These are phyloP conservation scores for Ataeniobius toweri DNA, from an alignment of 2,797 vertebrate genomes.

Conservation along the genomic window DNA sequence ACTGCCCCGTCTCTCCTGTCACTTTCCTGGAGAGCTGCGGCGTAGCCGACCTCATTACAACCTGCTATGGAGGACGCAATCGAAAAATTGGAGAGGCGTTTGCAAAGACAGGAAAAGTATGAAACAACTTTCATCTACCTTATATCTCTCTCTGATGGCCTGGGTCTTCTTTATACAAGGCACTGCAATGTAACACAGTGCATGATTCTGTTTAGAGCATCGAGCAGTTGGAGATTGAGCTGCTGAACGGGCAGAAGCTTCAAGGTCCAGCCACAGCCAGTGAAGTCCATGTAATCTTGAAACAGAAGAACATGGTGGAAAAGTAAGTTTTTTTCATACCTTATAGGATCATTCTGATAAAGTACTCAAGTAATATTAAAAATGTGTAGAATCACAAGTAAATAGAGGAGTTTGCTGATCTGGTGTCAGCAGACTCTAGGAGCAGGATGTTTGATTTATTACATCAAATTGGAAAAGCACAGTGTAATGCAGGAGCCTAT, in stretches of 20 bases:
- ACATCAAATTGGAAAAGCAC: not conserved
- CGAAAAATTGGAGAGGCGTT: slow-evolving; percentile 94
- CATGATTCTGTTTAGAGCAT: slow-evolving; percentile 82
- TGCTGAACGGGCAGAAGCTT: slow-evolving; percentile 97
- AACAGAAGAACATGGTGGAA: slow-evolving; percentile 86
- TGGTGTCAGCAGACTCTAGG: not conserved
- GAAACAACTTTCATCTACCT: not conserved
- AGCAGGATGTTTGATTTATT: not conserved
- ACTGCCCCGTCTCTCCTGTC: slow-evolving; percentile 79
- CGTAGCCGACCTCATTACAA: slow-evolving; percentile 95
- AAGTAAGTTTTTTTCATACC: slow-evolving; percentile 83
- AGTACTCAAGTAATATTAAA: not conserved
- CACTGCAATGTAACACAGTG: not conserved
- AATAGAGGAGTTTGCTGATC: not conserved
- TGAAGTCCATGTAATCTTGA: slow-evolving; percentile 89
- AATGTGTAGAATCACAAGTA: not conserved
- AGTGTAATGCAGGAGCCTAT: not conserved
- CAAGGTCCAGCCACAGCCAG: slow-evolving; percentile 92
- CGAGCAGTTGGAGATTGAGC: slow-evolving; percentile 93
- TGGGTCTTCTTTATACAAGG: not conserved
- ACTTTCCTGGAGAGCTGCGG: slow-evolving; percentile 98
- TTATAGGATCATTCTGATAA: not conserved
- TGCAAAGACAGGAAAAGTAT: slow-evolving; percentile 86
- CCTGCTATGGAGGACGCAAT: slow-evolving; percentile 96
- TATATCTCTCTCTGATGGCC: not conserved